Conservation (phyloP, 1,140 invertebrate species). For the Plodia interpunctella region DNA sequence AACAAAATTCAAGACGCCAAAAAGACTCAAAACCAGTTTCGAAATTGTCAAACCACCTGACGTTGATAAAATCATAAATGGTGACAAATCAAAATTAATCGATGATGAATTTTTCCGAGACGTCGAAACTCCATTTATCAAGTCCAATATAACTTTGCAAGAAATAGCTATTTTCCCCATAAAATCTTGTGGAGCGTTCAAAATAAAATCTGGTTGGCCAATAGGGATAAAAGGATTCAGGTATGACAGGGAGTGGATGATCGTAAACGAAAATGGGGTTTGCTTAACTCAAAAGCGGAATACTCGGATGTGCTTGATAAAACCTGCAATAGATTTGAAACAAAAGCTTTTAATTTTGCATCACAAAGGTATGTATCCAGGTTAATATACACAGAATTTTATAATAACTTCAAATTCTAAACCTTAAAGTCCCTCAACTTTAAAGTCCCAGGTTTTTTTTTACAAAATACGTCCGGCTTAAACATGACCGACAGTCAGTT, state of each 20-base stretch:
- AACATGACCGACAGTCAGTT: too few relatives aligned
- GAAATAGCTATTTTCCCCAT: constrained; percentile 93
- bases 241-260: constrained; percentile 96
- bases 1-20: constrained; percentile 35
- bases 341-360: constrained; percentile 80
- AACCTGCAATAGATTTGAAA: constrained; percentile 83
- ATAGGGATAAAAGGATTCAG: constrained; percentile 85
- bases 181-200: constrained; percentile 93
- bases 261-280: constrained; percentile 86
- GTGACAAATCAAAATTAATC: constrained; percentile 11
- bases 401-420: too few relatives aligned
- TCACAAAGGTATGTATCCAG: constrained; percentile 80
- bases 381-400: too few relatives aligned
- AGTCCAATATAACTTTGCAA: constrained; percentile 52
- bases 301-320: constrained; percentile 88
- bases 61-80: constrained; percentile 15
- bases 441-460: too few relatives aligned
- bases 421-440: too few relatives aligned
- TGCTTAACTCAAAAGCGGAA: constrained; percentile 93
- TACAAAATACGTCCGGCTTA: too few relatives aligned
- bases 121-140: not conserved
- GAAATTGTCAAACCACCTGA: constrained; percentile 8
- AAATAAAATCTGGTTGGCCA: constrained; percentile 82
- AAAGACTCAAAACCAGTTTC: constrained; percentile 24
- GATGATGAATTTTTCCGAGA: not conserved